Evolutionary conservation across 1,140 invertebrate species (phyloP), one percentile per base, ranked within the genome.

Genomic region (Cyclina sinensis): DNA sequence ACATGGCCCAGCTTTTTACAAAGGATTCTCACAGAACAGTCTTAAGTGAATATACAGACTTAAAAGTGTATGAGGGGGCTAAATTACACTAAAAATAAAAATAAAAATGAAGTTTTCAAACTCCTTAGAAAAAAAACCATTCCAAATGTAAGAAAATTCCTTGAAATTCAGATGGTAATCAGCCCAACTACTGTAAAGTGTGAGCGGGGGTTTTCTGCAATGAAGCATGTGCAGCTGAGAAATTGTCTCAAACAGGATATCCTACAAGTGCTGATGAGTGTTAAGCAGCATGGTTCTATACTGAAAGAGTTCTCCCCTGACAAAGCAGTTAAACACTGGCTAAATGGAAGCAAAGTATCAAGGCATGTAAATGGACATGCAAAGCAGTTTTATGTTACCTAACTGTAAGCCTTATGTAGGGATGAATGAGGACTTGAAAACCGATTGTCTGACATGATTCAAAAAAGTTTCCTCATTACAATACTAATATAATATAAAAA

Each of bases 121-220:
- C 39, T 76, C 12, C 24, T 76, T 9, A 76, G 46, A 11, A 76
- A 76, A 27, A 9, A 11, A 76, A 76, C 43, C 73, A 39, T 76
- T 30, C 35, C 73, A 16, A 9, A 76, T n/a, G n/a, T n/a, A n/a
- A n/a, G n/a, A n/a, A n/a, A n/a, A n/a, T n/a, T n/a, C n/a, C n/a
- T n/a, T n/a, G n/a, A n/a, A n/a, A 24, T 76, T 12, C 9, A 46
- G 37, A 4, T 76, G 12, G 21, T 76, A 24, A 24, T 76, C 37
- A 76, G 73, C 30, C 73, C 73, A 4, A 35, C 73, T 14, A 76
- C 73, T 24, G 73, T 39, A 39, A 14, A 46, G 27, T 76, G 73
- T 76, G 73, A 76, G 46, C 9, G 43, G 11, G 73, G 37, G 3
- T 76, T 76, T 24, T 76, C 73, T 59, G 16, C 14, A 11, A 59